A percentile compares a stretch with the other conserved stretches of the same genome.
phyloP scores from a whole-genome alignment of 2,888 invertebrate genomes.

The Bembecia ichneumoniformis region DNA sequence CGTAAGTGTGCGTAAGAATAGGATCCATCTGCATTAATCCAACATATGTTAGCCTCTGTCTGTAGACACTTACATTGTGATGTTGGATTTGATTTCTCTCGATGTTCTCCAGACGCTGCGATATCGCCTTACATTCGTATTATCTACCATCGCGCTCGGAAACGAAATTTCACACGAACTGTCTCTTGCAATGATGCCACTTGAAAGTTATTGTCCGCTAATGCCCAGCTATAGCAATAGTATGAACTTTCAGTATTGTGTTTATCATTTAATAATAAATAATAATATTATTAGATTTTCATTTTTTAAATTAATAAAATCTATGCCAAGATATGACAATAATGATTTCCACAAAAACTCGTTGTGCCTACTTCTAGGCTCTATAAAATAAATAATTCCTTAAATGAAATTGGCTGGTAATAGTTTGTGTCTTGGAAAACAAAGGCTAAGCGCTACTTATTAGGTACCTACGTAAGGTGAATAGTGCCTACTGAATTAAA shows the following conservation, averaged over 20 bases:
- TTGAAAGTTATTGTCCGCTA: conserved; percentile 13
- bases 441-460: too few relatives aligned
- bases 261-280: not conserved
- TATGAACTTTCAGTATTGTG: conserved; percentile 7
- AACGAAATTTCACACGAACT: conserved; percentile 55
- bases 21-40: conserved; percentile 35
- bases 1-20: not conserved
- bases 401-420: too few relatives aligned
- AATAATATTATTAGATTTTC: too few relatives aligned
- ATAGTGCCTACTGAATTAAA: too few relatives aligned
- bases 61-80: conserved; percentile 18
- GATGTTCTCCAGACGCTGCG: conserved; percentile 58
- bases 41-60: conserved; percentile 44
- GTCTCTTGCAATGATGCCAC: conserved; percentile 25
- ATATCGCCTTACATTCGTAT: conserved; percentile 48
- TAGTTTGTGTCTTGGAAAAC: too few relatives aligned
- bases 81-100: conserved; percentile 44
- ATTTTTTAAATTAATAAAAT: too few relatives aligned
- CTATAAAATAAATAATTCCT: too few relatives aligned
- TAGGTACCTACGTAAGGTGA: too few relatives aligned
- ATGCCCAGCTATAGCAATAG: not conserved
- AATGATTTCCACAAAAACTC: too few relatives aligned
- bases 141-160: conserved; percentile 24
- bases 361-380: too few relatives aligned
- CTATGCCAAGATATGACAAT: too few relatives aligned